phyloP scores from a whole-genome alignment of 2,113 vertebrate genomes.

The Meleagris gallopavo region DNA sequence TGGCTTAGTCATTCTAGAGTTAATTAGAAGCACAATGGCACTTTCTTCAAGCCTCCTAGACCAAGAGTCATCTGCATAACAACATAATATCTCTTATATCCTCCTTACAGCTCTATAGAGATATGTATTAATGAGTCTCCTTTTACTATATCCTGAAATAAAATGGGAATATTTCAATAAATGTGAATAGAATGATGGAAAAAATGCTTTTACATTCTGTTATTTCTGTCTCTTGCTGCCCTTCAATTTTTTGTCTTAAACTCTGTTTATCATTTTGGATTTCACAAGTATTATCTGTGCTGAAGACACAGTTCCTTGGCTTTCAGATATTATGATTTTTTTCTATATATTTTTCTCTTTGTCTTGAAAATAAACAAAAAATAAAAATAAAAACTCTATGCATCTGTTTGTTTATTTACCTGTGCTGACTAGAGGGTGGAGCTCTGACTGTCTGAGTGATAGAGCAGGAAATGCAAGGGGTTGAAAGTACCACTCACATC shows the following conservation, averaged over 20 bases:
- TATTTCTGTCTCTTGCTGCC: not conserved
- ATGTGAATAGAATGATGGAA: not conserved
- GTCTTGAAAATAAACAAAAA: not conserved
- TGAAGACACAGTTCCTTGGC: not conserved
- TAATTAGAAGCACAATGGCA: constrained; percentile 72
- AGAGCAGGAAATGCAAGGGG: not conserved
- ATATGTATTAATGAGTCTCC: constrained; percentile 23
- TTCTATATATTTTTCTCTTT: not conserved
- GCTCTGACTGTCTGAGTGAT: not conserved
- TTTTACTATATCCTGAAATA: not conserved
- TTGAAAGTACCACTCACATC: not conserved
- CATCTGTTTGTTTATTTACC: not conserved
- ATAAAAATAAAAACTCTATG: not conserved
- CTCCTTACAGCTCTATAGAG: constrained; percentile 16
- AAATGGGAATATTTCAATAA: not conserved
- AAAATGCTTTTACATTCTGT: not conserved
- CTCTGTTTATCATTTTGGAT: not conserved
- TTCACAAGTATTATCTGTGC: not conserved
- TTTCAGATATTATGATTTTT: not conserved
- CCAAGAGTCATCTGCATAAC: constrained; percentile 69
- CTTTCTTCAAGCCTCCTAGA: constrained; percentile 68
- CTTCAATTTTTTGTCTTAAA: not conserved
- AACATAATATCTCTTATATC: constrained; percentile 36
- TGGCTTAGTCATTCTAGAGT: constrained; percentile 65
- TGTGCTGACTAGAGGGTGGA: not conserved